Evolutionary conservation across 2,113 vertebrate species (phyloP).

Genomic region (Mus pahari): DNA sequence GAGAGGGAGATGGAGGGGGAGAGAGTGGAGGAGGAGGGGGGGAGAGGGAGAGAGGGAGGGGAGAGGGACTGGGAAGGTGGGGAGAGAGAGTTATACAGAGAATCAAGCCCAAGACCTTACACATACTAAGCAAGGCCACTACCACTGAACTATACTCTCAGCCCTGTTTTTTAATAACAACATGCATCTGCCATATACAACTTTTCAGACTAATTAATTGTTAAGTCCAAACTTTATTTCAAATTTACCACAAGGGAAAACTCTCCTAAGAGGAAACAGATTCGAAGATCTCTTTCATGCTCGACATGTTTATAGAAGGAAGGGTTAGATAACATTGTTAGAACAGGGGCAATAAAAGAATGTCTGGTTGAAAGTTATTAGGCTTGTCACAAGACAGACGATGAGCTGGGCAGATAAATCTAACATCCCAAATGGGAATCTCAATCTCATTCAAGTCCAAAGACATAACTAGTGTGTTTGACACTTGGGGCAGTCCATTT

Average conservation of each 20-base stretch:
- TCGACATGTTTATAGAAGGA: constrained; percentile 1
- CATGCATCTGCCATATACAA: background rate
- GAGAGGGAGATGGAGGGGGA: too few relatives aligned
- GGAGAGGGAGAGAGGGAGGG: too few relatives aligned
- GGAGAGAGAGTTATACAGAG: too few relatives aligned
- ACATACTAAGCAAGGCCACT: background rate
- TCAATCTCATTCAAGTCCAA: constrained; percentile 58
- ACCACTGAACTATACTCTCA: background rate
- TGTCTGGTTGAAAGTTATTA: constrained; percentile 59
- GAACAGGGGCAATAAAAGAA: constrained; percentile 27
- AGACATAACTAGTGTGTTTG: constrained; percentile 3
- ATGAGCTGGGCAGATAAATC: constrained; percentile 46
- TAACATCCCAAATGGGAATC: constrained; percentile 52
- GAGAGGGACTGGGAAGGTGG: accelerated
- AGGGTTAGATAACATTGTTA: constrained; percentile 54
- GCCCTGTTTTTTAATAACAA: background rate
- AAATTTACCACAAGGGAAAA: constrained; percentile 35
- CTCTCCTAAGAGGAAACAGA: constrained; percentile 13
- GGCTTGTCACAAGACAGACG: constrained; percentile 51
- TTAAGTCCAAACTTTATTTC: constrained; percentile 41
- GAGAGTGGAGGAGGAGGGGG: accelerated
- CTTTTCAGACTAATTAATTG: constrained; percentile 54
- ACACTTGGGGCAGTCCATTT: constrained; percentile 39
- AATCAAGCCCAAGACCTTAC: background rate
- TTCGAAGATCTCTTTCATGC: constrained; percentile 39